Conservation (phyloP, 1,140 invertebrate species). For the Armadillidium nasatum region DNA sequence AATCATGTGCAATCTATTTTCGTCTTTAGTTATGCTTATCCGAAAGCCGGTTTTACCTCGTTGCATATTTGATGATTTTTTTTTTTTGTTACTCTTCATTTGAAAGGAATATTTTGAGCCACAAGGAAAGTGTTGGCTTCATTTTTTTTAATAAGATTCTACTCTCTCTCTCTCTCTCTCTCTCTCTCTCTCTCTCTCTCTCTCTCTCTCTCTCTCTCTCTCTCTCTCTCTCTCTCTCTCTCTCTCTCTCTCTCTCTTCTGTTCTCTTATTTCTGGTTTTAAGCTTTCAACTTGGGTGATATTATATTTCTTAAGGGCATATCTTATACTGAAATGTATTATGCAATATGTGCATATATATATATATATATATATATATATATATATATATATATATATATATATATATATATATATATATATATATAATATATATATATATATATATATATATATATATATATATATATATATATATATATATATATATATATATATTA, state of each 20-base stretch:
- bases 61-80: neutral
- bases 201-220: too few relatives aligned
- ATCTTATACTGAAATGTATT: neutral
- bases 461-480: neutral
- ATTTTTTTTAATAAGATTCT: neutral
- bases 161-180: too few relatives aligned
- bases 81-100: neutral
- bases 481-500: neutral
- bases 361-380: neutral
- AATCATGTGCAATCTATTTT: neutral
- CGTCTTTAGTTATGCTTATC: neutral
- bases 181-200: too few relatives aligned
- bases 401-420: neutral
- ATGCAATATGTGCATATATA: neutral
- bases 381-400: too few relatives aligned
- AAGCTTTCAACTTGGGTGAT: slow-evolving; percentile 4
- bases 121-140: neutral
- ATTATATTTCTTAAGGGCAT: neutral
- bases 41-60: neutral
- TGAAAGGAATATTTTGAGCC: slow-evolving; percentile 12
- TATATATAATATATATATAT: neutral
- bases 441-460: neutral
- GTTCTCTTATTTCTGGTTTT: neutral
- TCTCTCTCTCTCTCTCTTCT: neutral
- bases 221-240: too few relatives aligned